These are phyloP conservation scores for Eupithecia vulgata DNA, from an alignment of 2,888 invertebrate genomes.

Conservation along the genomic window DNA sequence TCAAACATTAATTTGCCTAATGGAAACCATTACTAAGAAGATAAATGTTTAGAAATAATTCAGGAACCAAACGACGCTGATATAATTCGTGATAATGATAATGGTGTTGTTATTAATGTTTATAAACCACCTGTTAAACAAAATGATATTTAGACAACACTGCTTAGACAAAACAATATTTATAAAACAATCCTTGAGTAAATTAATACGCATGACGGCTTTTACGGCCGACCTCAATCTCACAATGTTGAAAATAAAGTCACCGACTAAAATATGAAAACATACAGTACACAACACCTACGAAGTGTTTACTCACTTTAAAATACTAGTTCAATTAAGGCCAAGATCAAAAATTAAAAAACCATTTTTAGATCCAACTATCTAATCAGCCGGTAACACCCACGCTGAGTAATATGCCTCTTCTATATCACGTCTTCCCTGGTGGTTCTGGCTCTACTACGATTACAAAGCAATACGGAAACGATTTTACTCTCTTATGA, in stretches of 20 bases:
- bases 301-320: constrained; percentile 3
- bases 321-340: neutral
- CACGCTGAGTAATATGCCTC: neutral
- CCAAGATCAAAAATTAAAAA: neutral
- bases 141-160: constrained; percentile 1
- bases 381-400: too few relatives aligned
- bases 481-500: neutral
- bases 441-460: neutral
- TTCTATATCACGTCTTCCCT: neutral
- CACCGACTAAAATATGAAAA: neutral
- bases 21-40: neutral
- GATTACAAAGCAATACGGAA: neutral
- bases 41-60: neutral
- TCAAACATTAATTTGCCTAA: neutral
- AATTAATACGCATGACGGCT: constrained; percentile 5
- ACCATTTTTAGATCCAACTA: neutral
- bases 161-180: neutral
- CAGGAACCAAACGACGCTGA: neutral
- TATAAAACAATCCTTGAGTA: constrained; percentile 2
- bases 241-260: neutral
- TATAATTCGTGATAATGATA: neutral
- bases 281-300: neutral
- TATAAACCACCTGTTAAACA: neutral
- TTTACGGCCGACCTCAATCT: neutral
- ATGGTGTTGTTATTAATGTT: neutral